Evolutionary conservation across 1,140 invertebrate species (phyloP), one percentile per base, ranked within the genome.

Genomic region (Lutraria rhynchaena): DNA sequence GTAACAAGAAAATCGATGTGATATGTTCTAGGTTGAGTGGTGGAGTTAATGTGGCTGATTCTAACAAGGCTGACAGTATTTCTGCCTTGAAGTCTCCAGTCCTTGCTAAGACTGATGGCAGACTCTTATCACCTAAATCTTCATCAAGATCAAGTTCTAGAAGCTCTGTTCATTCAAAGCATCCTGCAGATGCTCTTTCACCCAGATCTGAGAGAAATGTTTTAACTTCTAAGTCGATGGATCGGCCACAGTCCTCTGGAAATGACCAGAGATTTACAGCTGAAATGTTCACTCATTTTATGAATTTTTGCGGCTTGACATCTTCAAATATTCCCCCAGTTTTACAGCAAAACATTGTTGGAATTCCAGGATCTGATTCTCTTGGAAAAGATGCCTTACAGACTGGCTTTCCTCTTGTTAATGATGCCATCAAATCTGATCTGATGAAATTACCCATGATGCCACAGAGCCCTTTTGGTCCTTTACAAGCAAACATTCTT

Each of bases 201-300:
- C 71, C 71, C 24, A 53, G 71, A 27, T 74, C 71, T 41, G 71
- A 74, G 29, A 41, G 71, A 58, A 58, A 19, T 29, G 33, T 46
- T 58, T 57, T 29, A 27, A 37, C 70, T n/a, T 41, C 37, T 7
- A 7, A 5, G 5, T 7, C 22, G 37, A 60, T 57, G 55, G 53
- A 74, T 5, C 44, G 24, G 11, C 29, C 51, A 46, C 31, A 53
- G 24, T 73, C 70, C 22, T 53, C 71, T 4, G 35, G 71, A 60
- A 57, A 57, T 57, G 71, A 74, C 37, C 53, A 35, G 5, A 22
- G 31, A 11, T 46, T 74, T 60, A 58, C 51, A 19, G 7, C 53
- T 2, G 71, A 74, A 5, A 74, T 57, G 37, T 74, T 74, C n/a
- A 22, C 71, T 46, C 71, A 74, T 35, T 74, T 74, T 29, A 74